Percentiles rank a stretch among this genome's conserved stretches.
These are phyloP conservation scores for Cyclopterus lumpus DNA, from an alignment of 2,797 vertebrate genomes.

Conservation along the genomic window DNA sequence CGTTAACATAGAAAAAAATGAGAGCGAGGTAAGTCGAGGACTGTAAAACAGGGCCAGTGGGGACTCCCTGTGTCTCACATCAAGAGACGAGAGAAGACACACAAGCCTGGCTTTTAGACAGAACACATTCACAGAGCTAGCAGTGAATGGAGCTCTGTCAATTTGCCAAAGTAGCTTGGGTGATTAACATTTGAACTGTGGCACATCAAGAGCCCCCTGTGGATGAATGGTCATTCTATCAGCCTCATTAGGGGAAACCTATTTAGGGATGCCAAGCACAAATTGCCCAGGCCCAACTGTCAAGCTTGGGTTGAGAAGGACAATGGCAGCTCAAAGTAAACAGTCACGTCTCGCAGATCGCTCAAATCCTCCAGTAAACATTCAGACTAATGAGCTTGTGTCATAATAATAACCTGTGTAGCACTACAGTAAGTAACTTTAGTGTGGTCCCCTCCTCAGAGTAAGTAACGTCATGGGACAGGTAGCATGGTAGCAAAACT, in stretches of 20 bases:
- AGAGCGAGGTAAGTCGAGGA: conserved; percentile 64
- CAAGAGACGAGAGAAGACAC: conserved; percentile 64
- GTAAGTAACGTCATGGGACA: conserved; percentile 43
- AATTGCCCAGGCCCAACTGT: conserved; percentile 77
- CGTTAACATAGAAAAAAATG: conserved; percentile 63
- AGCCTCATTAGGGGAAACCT: conserved; percentile 77
- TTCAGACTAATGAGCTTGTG: conserved; percentile 62
- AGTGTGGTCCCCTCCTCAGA: conserved; percentile 47
- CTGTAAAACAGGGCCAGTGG: conserved; percentile 72
- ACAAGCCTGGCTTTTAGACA: conserved; percentile 71
- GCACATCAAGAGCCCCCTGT: conserved; percentile 79
- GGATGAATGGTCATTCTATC: conserved; percentile 83
- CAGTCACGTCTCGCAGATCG: conserved; percentile 51
- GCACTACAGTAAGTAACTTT: conserved; percentile 45
- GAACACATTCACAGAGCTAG: conserved; percentile 66
- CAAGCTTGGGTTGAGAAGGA: conserved; percentile 72
- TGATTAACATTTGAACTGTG: conserved; percentile 86
- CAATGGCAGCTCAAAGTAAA: conserved; percentile 73
- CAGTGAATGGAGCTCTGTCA: conserved; percentile 80
- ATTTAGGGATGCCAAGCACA: conserved; percentile 80
- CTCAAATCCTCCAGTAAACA: conserved; percentile 71
- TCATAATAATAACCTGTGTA: conserved; percentile 69
- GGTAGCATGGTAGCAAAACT: conserved; percentile 20
- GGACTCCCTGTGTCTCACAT: conserved; percentile 68
- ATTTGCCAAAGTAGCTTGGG: conserved; percentile 82